Evolutionary conservation across 1,140 invertebrate genomes (phyloP).

Genomic region (Popillia japonica): DNA sequence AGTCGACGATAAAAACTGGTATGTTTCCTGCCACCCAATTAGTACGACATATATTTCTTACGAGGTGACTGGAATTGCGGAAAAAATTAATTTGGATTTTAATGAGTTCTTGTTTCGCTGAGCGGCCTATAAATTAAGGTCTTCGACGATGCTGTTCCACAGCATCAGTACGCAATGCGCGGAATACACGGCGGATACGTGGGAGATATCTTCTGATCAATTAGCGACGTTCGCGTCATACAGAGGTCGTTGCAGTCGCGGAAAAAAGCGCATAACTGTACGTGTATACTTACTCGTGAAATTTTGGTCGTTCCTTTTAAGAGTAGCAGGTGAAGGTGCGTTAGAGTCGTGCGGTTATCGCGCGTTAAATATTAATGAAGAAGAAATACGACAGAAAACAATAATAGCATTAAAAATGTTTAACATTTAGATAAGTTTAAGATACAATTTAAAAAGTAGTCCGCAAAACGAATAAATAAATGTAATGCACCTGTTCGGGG

Average conservation of each 20-base stretch:
- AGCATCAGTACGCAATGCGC: neutral
- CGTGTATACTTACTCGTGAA: too few species aligned
- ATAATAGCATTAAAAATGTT: too few species aligned
- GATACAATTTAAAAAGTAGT: too few species aligned
- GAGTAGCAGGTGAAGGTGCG: too few species aligned
- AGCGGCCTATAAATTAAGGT: constrained; percentile 17
- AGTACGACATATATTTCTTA: constrained; percentile 46
- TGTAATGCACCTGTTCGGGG: too few species aligned
- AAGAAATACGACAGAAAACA: too few species aligned
- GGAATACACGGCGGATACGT: neutral
- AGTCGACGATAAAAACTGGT: constrained; percentile 46
- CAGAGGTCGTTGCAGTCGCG: neutral
- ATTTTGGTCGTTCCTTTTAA: too few species aligned
- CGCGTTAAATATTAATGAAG: too few species aligned
- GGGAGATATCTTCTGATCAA: neutral
- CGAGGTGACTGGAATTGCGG: constrained; percentile 40
- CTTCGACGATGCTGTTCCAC: neutral
- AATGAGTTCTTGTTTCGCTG: constrained; percentile 39
- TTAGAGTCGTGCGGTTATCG: too few species aligned
- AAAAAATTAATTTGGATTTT: constrained; percentile 43
- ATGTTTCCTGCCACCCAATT: constrained; percentile 49
- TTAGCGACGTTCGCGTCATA: neutral
- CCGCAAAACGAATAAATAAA: too few species aligned
- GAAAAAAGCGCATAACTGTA: too few species aligned
- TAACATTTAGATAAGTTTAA: too few species aligned